Percentiles rank a stretch among this genome's conserved stretches.
Evolutionary conservation across 2,113 vertebrate species (phyloP).

Genomic region (Petroica traversi): DNA sequence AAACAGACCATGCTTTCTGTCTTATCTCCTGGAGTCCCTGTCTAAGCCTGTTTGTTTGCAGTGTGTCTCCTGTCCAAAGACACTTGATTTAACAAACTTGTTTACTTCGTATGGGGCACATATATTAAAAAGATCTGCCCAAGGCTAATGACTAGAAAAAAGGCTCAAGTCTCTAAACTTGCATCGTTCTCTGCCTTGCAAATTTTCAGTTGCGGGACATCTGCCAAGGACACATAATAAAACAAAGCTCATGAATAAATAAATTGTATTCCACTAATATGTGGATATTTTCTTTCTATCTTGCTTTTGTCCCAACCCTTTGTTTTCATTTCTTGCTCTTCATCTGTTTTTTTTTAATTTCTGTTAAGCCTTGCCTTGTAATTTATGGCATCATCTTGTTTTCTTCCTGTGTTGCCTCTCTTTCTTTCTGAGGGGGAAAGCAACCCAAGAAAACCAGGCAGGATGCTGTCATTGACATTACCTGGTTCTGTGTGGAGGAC

Average conservation of each 20-base stretch:
- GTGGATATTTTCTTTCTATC: conserved; percentile 24
- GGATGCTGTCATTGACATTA: neutral
- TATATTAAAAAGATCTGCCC: neutral
- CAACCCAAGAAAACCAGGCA: neutral
- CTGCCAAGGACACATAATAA: conserved; percentile 56
- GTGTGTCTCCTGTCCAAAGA: neutral
- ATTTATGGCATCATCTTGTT: neutral
- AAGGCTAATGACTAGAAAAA: conserved; percentile 28
- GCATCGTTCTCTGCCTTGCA: neutral
- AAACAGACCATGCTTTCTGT: neutral
- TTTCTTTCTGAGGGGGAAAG: neutral
- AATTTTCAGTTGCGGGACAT: conserved; percentile 12
- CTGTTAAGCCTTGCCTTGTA: neutral
- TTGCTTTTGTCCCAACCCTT: neutral
- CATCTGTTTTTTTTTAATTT: neutral
- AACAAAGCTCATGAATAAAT: conserved; percentile 53
- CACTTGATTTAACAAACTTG: neutral
- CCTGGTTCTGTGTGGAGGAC: neutral
- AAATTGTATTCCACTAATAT: conserved; percentile 44
- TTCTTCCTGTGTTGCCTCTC: neutral
- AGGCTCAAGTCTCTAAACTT: neutral
- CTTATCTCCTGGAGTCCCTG: neutral
- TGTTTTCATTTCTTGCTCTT: neutral
- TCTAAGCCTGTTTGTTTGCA: neutral
- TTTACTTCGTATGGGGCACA: neutral